phyloP scores from a whole-genome alignment of 2,113 vertebrate species.

The Brachyhypopomus occidentalis region DNA sequence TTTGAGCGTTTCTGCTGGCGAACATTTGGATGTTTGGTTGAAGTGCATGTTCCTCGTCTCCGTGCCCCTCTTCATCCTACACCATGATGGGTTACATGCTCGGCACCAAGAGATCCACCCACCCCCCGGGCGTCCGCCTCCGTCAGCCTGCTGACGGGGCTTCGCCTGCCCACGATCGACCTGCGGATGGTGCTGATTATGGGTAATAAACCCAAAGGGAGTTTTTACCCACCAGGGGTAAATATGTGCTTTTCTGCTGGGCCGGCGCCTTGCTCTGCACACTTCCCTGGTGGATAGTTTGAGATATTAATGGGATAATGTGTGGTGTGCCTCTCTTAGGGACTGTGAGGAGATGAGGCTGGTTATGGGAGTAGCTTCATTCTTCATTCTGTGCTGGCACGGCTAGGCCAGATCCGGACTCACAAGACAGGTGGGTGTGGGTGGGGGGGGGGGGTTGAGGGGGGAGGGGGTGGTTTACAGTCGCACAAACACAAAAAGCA shows the following conservation, averaged over 20 bases:
- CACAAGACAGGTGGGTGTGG: not conserved
- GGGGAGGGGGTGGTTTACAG: no score
- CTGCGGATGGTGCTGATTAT: constrained; percentile 49
- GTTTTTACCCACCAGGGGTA: constrained; percentile 65
- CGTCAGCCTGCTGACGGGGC: constrained; percentile 56
- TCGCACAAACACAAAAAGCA: no score
- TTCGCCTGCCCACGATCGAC: constrained; percentile 37
- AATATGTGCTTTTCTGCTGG: constrained; percentile 66
- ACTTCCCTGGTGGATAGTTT: constrained; percentile 64
- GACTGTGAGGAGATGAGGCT: constrained; percentile 67
- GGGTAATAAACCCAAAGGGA: constrained; percentile 39
- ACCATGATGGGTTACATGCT: constrained; percentile 25
- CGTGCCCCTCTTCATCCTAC: constrained; percentile 4
- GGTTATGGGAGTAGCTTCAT: constrained; percentile 59
- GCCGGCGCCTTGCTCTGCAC: constrained; percentile 38
- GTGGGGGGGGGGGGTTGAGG: no score
- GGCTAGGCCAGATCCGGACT: constrained; percentile 71
- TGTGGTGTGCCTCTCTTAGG: constrained; percentile 69
- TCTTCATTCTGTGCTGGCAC: constrained; percentile 71
- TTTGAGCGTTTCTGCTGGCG: no score
- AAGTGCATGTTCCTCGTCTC: constrained; percentile 6
- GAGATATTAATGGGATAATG: constrained; percentile 86
- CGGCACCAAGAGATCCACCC: constrained; percentile 45
- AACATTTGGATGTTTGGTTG: not conserved
- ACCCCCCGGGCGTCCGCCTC: constrained; percentile 5